Evolutionary conservation across 1,140 invertebrate species (phyloP).

Genomic region (Cheumatopsyche charites): DNA sequence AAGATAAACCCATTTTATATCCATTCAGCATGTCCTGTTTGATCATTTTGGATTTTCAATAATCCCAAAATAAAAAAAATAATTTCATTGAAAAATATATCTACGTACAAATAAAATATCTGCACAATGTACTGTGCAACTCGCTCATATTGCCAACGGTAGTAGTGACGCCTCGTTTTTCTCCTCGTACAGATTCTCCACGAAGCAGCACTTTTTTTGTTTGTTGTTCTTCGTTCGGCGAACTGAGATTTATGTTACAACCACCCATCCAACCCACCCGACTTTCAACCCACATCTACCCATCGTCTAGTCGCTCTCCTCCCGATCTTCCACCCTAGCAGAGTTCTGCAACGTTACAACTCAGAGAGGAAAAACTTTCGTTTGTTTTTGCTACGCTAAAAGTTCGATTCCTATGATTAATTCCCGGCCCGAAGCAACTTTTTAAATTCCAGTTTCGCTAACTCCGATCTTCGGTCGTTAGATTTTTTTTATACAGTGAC

Average conservation of each 20-base stretch:
- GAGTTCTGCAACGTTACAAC: conserved; percentile 21
- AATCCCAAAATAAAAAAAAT: too few relatives aligned
- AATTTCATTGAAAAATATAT: too few relatives aligned
- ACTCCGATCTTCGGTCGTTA: not conserved
- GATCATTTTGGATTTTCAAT: not conserved
- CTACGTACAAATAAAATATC: too few relatives aligned
- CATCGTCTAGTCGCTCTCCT: not conserved
- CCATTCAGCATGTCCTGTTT: conserved; percentile 10
- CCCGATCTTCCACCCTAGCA: not conserved
- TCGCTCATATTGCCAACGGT: too few relatives aligned
- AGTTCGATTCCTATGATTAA: not conserved
- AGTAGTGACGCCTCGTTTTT: not conserved
- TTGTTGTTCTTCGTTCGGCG: conserved; percentile 16
- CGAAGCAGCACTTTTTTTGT: conserved; percentile 14
- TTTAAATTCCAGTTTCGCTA: not conserved
- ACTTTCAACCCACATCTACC: not conserved
- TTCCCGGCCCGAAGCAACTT: too few relatives aligned
- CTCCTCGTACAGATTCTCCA: not conserved
- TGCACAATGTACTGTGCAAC: too few relatives aligned
- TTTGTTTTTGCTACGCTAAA: not conserved
- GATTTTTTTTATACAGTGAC: not conserved
- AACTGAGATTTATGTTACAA: conserved; percentile 23
- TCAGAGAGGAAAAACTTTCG: not conserved
- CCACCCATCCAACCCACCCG: not conserved
- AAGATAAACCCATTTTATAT: conserved; percentile 8